phyloP scores from a whole-genome alignment of 2,113 vertebrate species.

The Phalacrocorax pelagicus region DNA sequence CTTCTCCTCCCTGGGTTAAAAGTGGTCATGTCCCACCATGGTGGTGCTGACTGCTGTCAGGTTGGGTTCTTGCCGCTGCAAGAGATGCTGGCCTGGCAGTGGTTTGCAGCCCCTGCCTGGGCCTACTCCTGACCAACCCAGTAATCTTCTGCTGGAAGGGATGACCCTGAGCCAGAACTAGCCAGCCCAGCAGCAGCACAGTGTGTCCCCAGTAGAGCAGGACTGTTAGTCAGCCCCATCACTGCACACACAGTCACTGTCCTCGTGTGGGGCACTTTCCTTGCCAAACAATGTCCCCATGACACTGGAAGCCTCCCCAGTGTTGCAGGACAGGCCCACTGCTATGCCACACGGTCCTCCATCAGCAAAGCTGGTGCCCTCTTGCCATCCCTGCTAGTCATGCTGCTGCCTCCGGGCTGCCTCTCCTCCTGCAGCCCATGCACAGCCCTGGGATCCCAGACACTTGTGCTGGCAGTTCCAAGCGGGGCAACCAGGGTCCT shows the following conservation, averaged over 20 bases:
- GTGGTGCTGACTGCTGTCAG: constrained; percentile 78
- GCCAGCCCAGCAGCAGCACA: neutral
- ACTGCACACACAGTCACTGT: accelerated
- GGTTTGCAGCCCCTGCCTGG: neutral
- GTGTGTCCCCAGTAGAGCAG: neutral
- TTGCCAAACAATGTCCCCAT: no score
- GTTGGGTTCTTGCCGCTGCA: neutral
- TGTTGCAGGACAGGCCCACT: accelerated
- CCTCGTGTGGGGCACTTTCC: no score
- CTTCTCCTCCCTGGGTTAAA: constrained; percentile 65
- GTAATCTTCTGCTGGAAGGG: neutral
- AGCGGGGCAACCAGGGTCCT: constrained; percentile 76
- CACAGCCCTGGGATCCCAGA: constrained; percentile 70
- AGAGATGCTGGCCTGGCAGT: neutral
- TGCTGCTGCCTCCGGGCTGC: constrained; percentile 75
- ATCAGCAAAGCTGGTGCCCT: neutral
- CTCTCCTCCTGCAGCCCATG: constrained; percentile 77
- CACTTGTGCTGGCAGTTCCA: constrained; percentile 73
- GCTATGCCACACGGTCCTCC: neutral
- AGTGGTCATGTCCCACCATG: constrained; percentile 70
- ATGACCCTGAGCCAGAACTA: neutral
- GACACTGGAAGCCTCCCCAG: neutral
- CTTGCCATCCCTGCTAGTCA: no score
- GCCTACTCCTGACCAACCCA: neutral
- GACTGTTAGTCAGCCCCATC: neutral